Conservation (phyloP, 2,888 invertebrate genomes). For the Macrophya alboannulata region DNA sequence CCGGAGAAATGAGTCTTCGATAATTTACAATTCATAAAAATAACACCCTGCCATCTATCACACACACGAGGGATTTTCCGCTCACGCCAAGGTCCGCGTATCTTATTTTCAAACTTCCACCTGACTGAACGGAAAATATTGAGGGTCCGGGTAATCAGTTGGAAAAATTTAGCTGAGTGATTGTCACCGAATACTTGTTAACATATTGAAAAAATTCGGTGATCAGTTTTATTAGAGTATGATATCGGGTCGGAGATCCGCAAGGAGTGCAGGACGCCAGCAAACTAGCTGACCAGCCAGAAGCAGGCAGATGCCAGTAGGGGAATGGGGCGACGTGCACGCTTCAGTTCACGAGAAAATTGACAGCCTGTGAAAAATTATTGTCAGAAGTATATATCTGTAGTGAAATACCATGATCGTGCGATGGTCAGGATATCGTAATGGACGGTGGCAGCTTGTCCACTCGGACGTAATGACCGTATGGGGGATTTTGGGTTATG, state of each 20-base stretch:
- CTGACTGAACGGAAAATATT: background rate
- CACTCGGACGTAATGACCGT: constrained; percentile 39
- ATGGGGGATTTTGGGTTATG: constrained; percentile 14
- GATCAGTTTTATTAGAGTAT: constrained; percentile 5
- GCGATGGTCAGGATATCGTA: constrained; percentile 54
- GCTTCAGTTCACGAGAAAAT: constrained; percentile 78
- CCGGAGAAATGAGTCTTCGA: background rate
- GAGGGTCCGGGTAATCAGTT: background rate
- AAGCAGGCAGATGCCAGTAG: constrained; percentile 12
- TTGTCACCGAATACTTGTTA: background rate
- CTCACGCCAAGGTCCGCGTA: background rate
- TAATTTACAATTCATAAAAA: background rate
- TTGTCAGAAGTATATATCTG: constrained; percentile 74
- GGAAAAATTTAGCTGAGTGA: constrained; percentile 6
- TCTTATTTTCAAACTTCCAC: background rate
- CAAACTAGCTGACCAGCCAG: constrained; percentile 40
- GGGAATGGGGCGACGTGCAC: constrained; percentile 65
- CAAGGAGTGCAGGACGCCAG: constrained; percentile 45
- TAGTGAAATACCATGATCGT: constrained; percentile 72
- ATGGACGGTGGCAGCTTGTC: constrained; percentile 47
- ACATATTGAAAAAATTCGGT: background rate
- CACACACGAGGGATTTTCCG: background rate
- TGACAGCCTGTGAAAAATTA: constrained; percentile 79
- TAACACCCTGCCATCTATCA: background rate
- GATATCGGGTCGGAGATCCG: constrained; percentile 43